phyloP scores from a whole-genome alignment of 2,888 invertebrate genomes.

The Gasteruption jaculator region DNA sequence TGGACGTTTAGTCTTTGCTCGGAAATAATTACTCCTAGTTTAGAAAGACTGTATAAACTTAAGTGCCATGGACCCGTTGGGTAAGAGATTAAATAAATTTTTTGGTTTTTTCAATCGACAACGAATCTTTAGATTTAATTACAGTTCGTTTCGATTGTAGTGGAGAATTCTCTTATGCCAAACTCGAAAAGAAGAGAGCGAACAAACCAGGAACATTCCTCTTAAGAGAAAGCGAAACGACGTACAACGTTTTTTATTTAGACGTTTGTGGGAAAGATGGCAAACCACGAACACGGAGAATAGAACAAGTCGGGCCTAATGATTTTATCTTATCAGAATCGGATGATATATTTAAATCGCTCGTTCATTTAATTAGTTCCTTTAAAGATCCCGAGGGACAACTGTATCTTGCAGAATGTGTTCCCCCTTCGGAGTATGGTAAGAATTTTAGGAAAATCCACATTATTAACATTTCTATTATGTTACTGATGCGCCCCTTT shows the following conservation, averaged over 20 bases:
- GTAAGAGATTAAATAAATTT: constrained; percentile 53
- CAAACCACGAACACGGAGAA: constrained; percentile 39
- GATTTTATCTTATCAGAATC: constrained; percentile 56
- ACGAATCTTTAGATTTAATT: constrained; percentile 4
- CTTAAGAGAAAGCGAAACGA: constrained; percentile 74
- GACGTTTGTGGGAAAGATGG: constrained; percentile 72
- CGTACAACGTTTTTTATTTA: constrained; percentile 75
- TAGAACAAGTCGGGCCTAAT: constrained; percentile 56
- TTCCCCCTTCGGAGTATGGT: constrained; percentile 88
- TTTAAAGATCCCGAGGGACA: constrained; percentile 61
- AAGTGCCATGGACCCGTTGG: constrained; percentile 90
- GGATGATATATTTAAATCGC: constrained; percentile 56
- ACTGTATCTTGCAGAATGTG: constrained; percentile 67
- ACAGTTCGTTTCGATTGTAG: constrained; percentile 50
- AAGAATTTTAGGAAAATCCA: constrained; percentile 21
- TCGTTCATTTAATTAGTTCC: constrained; percentile 61
- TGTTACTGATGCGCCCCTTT: constrained; percentile 4
- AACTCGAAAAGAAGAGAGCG: constrained; percentile 73
- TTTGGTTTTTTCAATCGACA: constrained; percentile 8
- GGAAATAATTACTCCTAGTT: constrained; percentile 74
- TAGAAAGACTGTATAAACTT: constrained; percentile 65
- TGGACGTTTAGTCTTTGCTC: constrained; percentile 89
- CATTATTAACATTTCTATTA: neutral
- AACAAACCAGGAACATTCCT: constrained; percentile 77
- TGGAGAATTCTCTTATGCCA: constrained; percentile 78